These are phyloP conservation scores for Cheirogaleus medius DNA, from an alignment of 2,113 vertebrate species.

Conservation along the genomic window DNA sequence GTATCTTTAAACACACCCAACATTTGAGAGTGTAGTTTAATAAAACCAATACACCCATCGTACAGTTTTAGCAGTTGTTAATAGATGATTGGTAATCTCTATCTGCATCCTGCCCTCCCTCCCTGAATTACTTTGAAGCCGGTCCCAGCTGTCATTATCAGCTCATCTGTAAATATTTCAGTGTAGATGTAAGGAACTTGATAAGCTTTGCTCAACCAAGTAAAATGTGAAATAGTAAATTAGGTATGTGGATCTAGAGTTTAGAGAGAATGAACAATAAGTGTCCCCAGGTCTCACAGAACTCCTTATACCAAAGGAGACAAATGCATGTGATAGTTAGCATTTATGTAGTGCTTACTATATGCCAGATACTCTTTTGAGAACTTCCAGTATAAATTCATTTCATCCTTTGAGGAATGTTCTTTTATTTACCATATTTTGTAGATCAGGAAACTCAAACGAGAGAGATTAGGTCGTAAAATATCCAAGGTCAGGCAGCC, in stretches of 20 bases:
- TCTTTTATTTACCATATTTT: not conserved
- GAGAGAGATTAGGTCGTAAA: not conserved
- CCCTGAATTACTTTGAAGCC: not conserved
- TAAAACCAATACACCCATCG: not conserved
- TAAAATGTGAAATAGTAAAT: not conserved
- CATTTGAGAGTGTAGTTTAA: not conserved
- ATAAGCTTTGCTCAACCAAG: not conserved
- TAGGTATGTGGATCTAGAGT: not conserved
- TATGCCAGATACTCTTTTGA: not conserved
- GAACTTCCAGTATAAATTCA: not conserved
- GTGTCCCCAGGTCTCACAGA: not conserved
- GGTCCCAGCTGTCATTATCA: not conserved
- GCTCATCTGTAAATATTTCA: not conserved
- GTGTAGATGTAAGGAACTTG: not conserved
- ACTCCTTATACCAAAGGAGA: not conserved
- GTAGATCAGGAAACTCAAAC: not conserved
- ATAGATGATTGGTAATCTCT: not conserved
- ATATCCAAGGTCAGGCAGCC: not conserved
- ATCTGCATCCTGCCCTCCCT: not conserved
- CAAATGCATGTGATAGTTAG: not conserved
- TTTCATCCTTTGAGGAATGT: too few relatives aligned
- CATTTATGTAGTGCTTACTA: not conserved
- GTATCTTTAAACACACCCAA: not conserved
- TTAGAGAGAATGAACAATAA: not conserved
- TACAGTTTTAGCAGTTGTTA: not conserved